Percentiles rank a stretch among this genome's conserved stretches.
These are phyloP conservation scores for Crypturellus undulatus DNA, from an alignment of 2,113 vertebrate genomes.

Conservation along the genomic window DNA sequence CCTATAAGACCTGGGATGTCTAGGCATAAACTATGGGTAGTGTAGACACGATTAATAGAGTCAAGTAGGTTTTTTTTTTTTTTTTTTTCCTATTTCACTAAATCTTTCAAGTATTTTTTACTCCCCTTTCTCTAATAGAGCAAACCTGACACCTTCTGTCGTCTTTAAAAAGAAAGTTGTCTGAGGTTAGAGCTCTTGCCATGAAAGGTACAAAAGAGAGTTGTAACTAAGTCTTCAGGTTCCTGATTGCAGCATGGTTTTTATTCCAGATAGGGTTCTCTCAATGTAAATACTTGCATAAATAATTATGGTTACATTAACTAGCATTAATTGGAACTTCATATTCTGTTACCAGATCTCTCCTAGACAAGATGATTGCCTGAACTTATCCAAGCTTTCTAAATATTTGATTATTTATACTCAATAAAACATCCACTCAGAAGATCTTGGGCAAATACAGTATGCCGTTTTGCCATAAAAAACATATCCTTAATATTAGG, in stretches of 20 bases:
- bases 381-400: not conserved
- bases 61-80: not conserved
- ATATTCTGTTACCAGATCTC: not conserved
- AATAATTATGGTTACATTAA: not conserved
- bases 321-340: not conserved
- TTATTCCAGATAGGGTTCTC: fast-evolving
- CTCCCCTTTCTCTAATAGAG: not conserved
- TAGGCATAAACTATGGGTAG: not conserved
- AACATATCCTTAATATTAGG: not conserved
- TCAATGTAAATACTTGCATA: not conserved
- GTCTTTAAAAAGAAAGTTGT: not conserved
- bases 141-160: not conserved
- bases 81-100: not conserved
- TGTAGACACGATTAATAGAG: not conserved
- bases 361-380: not conserved
- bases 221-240: not conserved
- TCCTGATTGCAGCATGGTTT: not conserved
- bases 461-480: not conserved
- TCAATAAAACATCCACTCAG: not conserved
- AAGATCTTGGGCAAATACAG: not conserved
- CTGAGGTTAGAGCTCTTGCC: not conserved
- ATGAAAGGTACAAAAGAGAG: not conserved
- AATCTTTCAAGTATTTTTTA: not conserved
- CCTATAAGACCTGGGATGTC: not conserved
- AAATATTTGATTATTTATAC: not conserved